Base-by-base conservation (phyloP, 2,113 vertebrate genomes). In the Artemisiospiza belli region DNA sequence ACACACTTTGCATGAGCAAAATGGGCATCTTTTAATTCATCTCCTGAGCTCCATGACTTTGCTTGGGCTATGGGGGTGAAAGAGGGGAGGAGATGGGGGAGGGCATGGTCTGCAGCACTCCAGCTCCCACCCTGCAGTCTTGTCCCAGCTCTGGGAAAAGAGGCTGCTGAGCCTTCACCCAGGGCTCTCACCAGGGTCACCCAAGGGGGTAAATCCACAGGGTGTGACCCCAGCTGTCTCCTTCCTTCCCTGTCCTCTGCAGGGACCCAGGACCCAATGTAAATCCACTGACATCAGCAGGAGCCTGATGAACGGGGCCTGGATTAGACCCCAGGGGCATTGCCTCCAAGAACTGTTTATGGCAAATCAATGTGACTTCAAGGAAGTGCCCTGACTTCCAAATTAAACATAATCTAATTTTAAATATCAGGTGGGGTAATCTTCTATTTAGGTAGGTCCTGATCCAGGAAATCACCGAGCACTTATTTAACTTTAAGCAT, bases 401-500 rank as follows among this genome's bases (percentile, higher is more conserved):
- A 90, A 87, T 69, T 58, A 76, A 90, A 54, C 77, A 17, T 72
- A 68, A 90, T 89, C 59, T 83, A 35, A 78, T 81, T 87, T 92
- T 90, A 94, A 93, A 68, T 72, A 93, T 78, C 72, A 93, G 85
- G 76, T 90, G 35, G 31, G 69, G n/a, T 67, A 95, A 93, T 86
- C 85, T 78, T 61, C 80, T 64, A 12, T 78, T 95, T 55, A 86
- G 80, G 59, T 81, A 90, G 86, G 76, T 92, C 92, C 79, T 78
- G 86, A 93, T 96, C 90, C 95, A 97, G 93, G 90, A 97, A 94
- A 87, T 67, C 86, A 73, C 25, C 8, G 23, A 90, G 54, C 18
- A 84, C 64, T 92, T 85, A 66, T 7, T 90, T 52, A 70, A 70
- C 46, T 89, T 78, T 39, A 90, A 93, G 61, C 47, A 64, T 72